Percentiles rank a stretch among this genome's conserved stretches.
These are phyloP conservation scores for Conops quadrifasciatus DNA, from an alignment of 2,888 invertebrate species.

Conservation along the genomic window DNA sequence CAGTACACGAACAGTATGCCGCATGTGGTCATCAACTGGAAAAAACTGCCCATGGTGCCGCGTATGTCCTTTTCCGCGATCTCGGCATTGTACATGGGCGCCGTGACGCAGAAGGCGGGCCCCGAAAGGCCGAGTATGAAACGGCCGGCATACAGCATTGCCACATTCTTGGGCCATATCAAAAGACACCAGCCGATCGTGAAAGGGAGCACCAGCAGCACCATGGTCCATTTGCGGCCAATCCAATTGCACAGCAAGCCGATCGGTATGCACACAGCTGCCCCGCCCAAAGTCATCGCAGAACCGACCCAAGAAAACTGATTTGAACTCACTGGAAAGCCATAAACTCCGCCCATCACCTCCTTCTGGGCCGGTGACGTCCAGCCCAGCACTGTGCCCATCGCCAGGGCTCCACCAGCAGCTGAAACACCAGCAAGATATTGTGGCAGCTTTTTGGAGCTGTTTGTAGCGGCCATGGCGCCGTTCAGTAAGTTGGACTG, in stretches of 20 bases:
- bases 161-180: slow-evolving; percentile 74
- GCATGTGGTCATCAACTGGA: slow-evolving; percentile 83
- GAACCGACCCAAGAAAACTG: slow-evolving; percentile 79
- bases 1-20: slow-evolving; percentile 83
- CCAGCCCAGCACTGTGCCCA: slow-evolving; percentile 81
- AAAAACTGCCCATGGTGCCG: slow-evolving; percentile 85
- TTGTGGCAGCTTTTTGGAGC: slow-evolving; percentile 54
- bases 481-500: slow-evolving; percentile 33
- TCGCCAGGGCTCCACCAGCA: slow-evolving; percentile 80
- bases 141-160: slow-evolving; percentile 59
- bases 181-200: slow-evolving; percentile 80
- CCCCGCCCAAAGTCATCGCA: slow-evolving; percentile 76
- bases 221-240: slow-evolving; percentile 75
- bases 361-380: slow-evolving; percentile 71
- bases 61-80: slow-evolving; percentile 84
- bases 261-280: slow-evolving; percentile 76
- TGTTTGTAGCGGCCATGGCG: slow-evolving; percentile 51
- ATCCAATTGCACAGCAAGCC: slow-evolving; percentile 75
- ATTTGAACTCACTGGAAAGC: slow-evolving; percentile 66
- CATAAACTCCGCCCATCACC: slow-evolving; percentile 45
- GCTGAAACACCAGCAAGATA: slow-evolving; percentile 67
- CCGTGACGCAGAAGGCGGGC: slow-evolving; percentile 83
- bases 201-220: slow-evolving; percentile 70
- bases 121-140: slow-evolving; percentile 63
- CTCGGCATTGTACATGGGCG: slow-evolving; percentile 86